Percentiles rank a stretch among this genome's conserved stretches.
Conservation (phyloP, 1,140 invertebrate genomes). For the Penaeus vannamei region DNA sequence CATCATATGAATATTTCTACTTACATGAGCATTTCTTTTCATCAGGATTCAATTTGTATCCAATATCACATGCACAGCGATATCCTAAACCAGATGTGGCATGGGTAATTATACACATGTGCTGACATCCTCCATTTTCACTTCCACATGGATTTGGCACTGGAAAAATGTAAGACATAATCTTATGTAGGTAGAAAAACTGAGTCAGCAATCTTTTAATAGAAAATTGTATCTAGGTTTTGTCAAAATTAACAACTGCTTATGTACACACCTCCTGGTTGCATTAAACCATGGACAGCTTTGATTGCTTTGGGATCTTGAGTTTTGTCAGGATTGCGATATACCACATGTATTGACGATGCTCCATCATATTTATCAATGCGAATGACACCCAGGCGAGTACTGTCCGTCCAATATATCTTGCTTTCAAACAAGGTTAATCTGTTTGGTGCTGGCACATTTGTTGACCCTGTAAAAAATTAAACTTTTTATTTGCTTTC, state of each 20-base stretch:
- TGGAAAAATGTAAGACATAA: constrained; percentile 67
- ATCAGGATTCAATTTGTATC: constrained; percentile 84
- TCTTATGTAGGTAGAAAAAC: constrained; percentile 39
- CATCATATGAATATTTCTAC: constrained; percentile 60
- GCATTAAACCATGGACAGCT: constrained; percentile 83
- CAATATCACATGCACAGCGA: constrained; percentile 94
- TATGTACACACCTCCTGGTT: constrained; percentile 75
- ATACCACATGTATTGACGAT: constrained; percentile 82
- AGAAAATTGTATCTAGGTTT: too few species aligned
- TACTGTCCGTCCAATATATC: constrained; percentile 96
- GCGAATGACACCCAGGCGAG: constrained; percentile 93
- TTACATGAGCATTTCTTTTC: constrained; percentile 85
- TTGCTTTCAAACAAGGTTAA: constrained; percentile 91
- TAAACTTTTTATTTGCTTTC: neutral
- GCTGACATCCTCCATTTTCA: constrained; percentile 93
- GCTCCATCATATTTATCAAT: constrained; percentile 90
- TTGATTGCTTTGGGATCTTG: constrained; percentile 89
- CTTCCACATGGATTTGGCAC: constrained; percentile 90
- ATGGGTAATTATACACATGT: constrained; percentile 94
- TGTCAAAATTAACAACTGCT: neutral
- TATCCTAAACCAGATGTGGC: constrained; percentile 87
- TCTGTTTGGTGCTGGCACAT: constrained; percentile 87
- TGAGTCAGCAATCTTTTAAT: neutral
- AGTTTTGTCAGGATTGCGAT: constrained; percentile 78
- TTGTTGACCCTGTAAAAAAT: constrained; percentile 77